Percentiles rank a stretch among this genome's conserved stretches.
Conservation (phyloP, 2,888 invertebrate genomes). For the Epinotia bilunana region DNA sequence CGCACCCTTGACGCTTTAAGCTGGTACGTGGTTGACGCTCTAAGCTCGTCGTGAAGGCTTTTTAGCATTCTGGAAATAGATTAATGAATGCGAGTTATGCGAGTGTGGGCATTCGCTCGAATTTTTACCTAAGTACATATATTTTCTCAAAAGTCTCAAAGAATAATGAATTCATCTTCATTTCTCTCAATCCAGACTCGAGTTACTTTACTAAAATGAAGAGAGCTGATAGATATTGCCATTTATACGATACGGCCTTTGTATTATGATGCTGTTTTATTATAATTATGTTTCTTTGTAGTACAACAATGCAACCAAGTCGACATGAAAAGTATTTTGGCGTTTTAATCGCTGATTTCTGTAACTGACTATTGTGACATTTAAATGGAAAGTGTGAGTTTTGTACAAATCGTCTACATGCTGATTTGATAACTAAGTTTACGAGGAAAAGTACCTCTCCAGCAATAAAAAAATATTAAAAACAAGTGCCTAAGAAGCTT, state of each 20-base stretch:
- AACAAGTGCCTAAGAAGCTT: slow-evolving; percentile 2
- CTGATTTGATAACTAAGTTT: not conserved
- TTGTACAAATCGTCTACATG: too few relatives aligned
- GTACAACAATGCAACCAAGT: too few relatives aligned
- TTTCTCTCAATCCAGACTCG: too few relatives aligned
- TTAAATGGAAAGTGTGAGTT: not conserved
- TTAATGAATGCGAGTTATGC: not conserved
- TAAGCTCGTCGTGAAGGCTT: slow-evolving; percentile 51
- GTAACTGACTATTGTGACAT: not conserved
- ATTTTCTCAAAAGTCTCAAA: not conserved
- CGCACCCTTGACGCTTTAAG: slow-evolving; percentile 61
- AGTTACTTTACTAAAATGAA: too few relatives aligned
- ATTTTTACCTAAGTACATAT: not conserved
- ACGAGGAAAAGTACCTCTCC: not conserved
- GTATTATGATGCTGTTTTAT: too few relatives aligned
- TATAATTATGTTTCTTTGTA: too few relatives aligned
- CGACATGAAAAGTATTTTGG: not conserved
- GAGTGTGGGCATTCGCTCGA: not conserved
- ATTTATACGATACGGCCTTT: too few relatives aligned
- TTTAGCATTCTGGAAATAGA: slow-evolving; percentile 20
- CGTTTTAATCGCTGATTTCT: not conserved
- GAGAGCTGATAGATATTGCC: too few relatives aligned
- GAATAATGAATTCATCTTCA: too few relatives aligned
- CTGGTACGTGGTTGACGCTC: slow-evolving; percentile 60
- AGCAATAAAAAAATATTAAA: not conserved